A percentile compares a stretch with the other conserved stretches of the same genome.
phyloP scores from a whole-genome alignment of 2,888 invertebrate genomes.

The Diplazon laetatorius region DNA sequence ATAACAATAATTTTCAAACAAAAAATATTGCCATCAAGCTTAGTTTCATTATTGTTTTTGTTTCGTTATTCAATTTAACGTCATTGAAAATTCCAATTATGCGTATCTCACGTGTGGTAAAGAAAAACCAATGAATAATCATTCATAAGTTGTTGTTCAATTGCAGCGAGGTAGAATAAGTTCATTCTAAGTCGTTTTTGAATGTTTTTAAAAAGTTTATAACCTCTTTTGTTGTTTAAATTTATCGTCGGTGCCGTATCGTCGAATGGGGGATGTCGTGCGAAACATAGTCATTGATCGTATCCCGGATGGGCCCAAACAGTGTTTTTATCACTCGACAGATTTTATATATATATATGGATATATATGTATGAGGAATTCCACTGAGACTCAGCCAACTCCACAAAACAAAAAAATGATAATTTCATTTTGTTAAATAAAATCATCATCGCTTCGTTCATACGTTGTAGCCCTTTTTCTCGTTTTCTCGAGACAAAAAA shows the following conservation, averaged over 20 bases:
- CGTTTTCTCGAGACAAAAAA: too few relatives aligned
- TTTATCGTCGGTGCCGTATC: constrained; percentile 41
- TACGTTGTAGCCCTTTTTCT: too few relatives aligned
- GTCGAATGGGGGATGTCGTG: constrained; percentile 68
- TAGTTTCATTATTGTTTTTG: too few relatives aligned
- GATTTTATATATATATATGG: constrained; percentile 46
- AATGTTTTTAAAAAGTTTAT: constrained; percentile 41
- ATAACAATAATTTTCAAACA: background rate
- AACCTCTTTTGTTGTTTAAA: constrained; percentile 20
- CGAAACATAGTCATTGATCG: constrained; percentile 45
- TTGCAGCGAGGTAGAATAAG: constrained; percentile 65
- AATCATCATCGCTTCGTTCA: too few relatives aligned
- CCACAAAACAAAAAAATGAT: too few relatives aligned
- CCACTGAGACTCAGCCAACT: too few relatives aligned
- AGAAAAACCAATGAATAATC: constrained; percentile 11
- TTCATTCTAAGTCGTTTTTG: constrained; percentile 57
- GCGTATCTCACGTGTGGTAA: too few relatives aligned
- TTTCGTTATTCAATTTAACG: too few relatives aligned
- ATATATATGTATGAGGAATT: too few relatives aligned
- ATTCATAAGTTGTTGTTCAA: constrained; percentile 57
- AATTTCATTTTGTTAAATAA: too few relatives aligned
- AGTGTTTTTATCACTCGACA: constrained; percentile 28
- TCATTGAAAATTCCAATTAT: too few relatives aligned
- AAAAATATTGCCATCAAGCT: too few relatives aligned
- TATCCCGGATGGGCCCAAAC: constrained; percentile 12